A percentile compares a stretch with the other conserved stretches of the same genome.
phyloP scores from a whole-genome alignment of 2,797 vertebrate genomes.

The Hephaestus fuliginosus region DNA sequence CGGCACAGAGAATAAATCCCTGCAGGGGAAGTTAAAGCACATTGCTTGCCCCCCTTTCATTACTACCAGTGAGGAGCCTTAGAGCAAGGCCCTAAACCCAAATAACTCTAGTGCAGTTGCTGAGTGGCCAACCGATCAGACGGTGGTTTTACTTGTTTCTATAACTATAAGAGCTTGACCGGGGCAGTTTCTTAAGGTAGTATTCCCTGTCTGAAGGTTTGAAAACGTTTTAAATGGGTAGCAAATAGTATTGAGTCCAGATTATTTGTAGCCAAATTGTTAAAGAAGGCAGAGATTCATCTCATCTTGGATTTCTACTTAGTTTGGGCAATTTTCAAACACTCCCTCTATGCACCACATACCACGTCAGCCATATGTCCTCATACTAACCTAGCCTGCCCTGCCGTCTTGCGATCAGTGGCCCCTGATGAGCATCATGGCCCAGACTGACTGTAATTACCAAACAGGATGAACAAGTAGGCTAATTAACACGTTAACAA shows the following conservation, averaged over 20 bases:
- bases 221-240: neutral
- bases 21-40: neutral
- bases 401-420: slow-evolving; percentile 56
- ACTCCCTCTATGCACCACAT: slow-evolving; percentile 10
- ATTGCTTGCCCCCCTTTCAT: neutral
- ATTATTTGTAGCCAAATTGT: neutral
- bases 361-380: slow-evolving; percentile 56
- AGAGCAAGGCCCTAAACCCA: slow-evolving; percentile 10
- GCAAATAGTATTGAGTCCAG: too few relatives aligned
- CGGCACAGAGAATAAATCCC: slow-evolving; percentile 3
- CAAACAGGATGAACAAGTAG: slow-evolving; percentile 76
- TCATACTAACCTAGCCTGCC: slow-evolving; percentile 47
- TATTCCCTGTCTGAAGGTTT: neutral
- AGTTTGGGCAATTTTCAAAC: slow-evolving; percentile 7
- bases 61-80: slow-evolving; percentile 4
- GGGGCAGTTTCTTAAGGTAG: neutral
- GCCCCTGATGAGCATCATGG: slow-evolving; percentile 70
- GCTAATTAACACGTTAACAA: slow-evolving; percentile 84
- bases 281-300: neutral
- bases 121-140: slow-evolving; percentile 12
- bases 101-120: neutral
- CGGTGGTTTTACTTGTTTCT: neutral
- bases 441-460: slow-evolving; percentile 77
- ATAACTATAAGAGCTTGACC: neutral
- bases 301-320: neutral